Percentiles rank a stretch among this genome's conserved stretches.
phyloP scores from a whole-genome alignment of 2,888 invertebrate genomes.

The Disparrhopalites patrizii region DNA sequence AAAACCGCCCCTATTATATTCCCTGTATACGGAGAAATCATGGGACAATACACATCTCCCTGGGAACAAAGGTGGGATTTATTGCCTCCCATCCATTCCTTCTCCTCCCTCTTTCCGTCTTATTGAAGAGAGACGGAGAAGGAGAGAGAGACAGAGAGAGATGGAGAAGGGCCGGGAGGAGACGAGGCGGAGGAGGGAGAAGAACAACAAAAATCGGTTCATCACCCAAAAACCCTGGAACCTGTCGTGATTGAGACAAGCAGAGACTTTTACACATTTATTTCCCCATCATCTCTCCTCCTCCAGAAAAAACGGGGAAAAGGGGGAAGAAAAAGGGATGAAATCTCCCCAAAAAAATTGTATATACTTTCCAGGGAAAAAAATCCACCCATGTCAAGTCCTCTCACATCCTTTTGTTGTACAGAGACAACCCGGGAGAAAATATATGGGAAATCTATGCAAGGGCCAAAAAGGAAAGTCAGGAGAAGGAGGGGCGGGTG shows the following conservation, averaged over 20 bases:
- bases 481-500: background rate
- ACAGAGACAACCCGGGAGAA: background rate
- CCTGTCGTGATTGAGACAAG: conserved; percentile 37
- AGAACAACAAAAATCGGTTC: conserved; percentile 38
- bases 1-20: no score
- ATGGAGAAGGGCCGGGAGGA: no score
- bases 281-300: conserved; percentile 25
- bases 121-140: no score
- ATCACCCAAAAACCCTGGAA: conserved; percentile 34
- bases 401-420: conserved; percentile 5
- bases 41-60: background rate
- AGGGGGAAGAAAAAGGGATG: no score
- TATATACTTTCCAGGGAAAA: background rate
- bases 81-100: conserved; percentile 41
- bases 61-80: conserved; percentile 45
- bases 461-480: background rate
- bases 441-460: conserved; percentile 10
- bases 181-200: conserved; percentile 13
- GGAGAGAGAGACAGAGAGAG: no score
- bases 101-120: no score
- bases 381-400: conserved; percentile 4
- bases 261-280: conserved; percentile 38
- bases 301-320: background rate
- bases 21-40: no score
- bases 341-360: background rate